A percentile compares a stretch with the other conserved stretches of the same genome.
phyloP scores from a whole-genome alignment of 1,140 invertebrate species.

The Trichomalopsis sarcophagae region DNA sequence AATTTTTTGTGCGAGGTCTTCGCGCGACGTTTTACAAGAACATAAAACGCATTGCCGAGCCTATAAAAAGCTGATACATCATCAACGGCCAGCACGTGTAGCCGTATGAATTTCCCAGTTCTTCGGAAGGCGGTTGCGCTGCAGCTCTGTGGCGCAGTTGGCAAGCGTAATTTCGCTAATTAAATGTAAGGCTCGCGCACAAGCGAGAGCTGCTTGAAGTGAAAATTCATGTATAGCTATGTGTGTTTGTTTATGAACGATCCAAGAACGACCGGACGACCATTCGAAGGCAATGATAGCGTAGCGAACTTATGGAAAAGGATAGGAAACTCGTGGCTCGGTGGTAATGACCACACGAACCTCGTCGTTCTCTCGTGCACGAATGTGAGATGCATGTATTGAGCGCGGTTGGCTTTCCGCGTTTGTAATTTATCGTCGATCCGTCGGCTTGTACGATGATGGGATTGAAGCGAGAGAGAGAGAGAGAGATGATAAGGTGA shows the following conservation, averaged over 20 bases:
- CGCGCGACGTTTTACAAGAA: neutral
- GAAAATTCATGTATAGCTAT: neutral
- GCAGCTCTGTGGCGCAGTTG: neutral
- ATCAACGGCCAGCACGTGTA: neutral
- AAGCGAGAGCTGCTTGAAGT: neutral
- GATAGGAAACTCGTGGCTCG: neutral
- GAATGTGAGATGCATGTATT: no score
- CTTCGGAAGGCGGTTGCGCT: neutral
- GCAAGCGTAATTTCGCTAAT: slow-evolving; percentile 23
- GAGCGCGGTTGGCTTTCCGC: neutral
- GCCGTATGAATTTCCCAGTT: neutral
- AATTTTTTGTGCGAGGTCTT: neutral
- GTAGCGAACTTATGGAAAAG: neutral
- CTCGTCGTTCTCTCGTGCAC: no score
- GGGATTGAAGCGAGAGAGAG: neutral
- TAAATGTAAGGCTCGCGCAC: slow-evolving; percentile 20
- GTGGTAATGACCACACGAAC: neutral
- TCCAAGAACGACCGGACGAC: neutral
- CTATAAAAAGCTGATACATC: no score
- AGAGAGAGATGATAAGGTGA: neutral
- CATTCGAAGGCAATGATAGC: neutral
- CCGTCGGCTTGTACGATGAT: neutral
- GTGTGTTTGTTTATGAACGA: neutral
- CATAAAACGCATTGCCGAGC: no score
- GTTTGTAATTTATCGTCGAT: neutral